Evolutionary conservation across 2,113 vertebrate species (phyloP), one percentile per base, ranked within the genome.

Genomic region (Phainopepla nitens): DNA sequence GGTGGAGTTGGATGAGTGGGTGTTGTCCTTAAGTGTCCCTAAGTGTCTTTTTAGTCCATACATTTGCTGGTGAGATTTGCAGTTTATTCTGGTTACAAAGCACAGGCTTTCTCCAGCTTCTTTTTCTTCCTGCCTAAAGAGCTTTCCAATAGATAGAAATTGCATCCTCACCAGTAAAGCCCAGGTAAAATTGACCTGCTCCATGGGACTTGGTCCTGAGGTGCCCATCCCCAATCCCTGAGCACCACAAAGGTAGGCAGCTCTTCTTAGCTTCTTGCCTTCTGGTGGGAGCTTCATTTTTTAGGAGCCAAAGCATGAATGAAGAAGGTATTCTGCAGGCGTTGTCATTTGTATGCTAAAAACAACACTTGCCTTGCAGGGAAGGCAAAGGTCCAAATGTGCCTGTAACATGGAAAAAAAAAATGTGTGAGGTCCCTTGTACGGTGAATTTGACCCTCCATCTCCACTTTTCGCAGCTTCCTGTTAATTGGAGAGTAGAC

Each of bases 401-500:
- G 77, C 11, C 56, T 51, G 31, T 57, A 90, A 84, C 9, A 4
- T 3, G n/a, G 41, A 6, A 62, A 78, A 85, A 93, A 17, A 87
- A 25, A 45, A 62, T 1, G 81, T 61, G 44, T 56, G 76, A 80
- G 61, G 47, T 36, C 56, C 19, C n/a, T 69, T 58, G 66, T 50
- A 42, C 11, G 19, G 80, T 50, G 73, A 75, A 41, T 92, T 51
- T 89, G 81, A 93, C 56, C 70, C 76, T 49, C 6, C 9, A 23
- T 66, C 85, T 94, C 77, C 65, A 84, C 60, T 94, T 89, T 93
- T 92, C 87, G 81, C 18, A 0, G 61, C 35, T 90, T 77, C 33
- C 13, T 35, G 66, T 53, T 96, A 97, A 94, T 82, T 92, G 88
- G 68, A 87, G 73, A 82, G 81, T 49, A 91, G 81, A 94, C n/a